Conservation (phyloP, 2,113 vertebrate species). For the Toxostoma redivivum region DNA sequence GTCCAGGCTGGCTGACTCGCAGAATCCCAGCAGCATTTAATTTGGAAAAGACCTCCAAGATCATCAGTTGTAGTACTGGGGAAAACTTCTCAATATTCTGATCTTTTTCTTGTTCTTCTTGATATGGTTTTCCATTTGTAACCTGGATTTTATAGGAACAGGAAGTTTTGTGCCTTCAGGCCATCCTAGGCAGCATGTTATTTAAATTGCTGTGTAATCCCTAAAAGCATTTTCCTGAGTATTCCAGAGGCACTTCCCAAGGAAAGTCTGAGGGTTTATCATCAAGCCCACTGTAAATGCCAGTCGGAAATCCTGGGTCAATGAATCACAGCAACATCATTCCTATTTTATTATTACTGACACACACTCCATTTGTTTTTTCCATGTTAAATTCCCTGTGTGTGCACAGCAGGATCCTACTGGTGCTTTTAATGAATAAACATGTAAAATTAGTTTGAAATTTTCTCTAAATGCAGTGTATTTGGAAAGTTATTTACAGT, state of each 20-base stretch:
- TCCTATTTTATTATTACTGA: not conserved
- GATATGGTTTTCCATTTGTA: accelerated
- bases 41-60: not conserved
- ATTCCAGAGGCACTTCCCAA: not conserved
- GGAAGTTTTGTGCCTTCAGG: not conserved
- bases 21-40: not conserved
- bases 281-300: not conserved
- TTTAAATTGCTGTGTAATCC: not conserved
- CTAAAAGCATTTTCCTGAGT: not conserved
- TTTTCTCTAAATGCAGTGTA: not conserved
- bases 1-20: not conserved
- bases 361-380: not conserved
- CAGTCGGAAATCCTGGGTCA: not conserved
- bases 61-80: not conserved
- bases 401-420: not conserved
- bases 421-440: not conserved
- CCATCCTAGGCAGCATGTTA: not conserved
- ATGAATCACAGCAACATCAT: not conserved
- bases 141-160: not conserved
- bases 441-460: not conserved
- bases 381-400: not conserved
- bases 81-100: not conserved
- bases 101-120: not conserved
- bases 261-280: not conserved
- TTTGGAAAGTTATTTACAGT: not conserved